phyloP scores from a whole-genome alignment of 2,888 invertebrate genomes.

The Eupithecia centaureata region DNA sequence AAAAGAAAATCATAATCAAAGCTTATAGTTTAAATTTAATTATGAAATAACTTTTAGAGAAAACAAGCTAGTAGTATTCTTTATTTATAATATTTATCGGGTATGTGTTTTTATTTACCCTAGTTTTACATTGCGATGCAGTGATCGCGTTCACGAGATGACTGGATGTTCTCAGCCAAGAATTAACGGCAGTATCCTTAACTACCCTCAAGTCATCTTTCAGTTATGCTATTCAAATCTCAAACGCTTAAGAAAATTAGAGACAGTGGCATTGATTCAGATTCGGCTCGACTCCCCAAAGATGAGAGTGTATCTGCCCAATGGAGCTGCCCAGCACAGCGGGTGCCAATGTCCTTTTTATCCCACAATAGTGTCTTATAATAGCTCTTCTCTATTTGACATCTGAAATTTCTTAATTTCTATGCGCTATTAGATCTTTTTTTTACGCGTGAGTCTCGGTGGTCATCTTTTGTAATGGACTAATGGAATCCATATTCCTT shows the following conservation, averaged over 20 bases:
- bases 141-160: no score
- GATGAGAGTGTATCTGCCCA: not conserved
- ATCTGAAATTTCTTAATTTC: constrained; percentile 12
- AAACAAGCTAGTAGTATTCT: no score
- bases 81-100: no score
- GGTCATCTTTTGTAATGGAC: not conserved
- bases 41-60: not conserved
- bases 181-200: no score
- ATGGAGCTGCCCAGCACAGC: not conserved
- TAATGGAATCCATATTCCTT: not conserved
- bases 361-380: not conserved
- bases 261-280: not conserved
- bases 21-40: no score
- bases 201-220: no score
- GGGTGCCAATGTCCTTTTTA: not conserved
- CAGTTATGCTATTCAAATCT: no score
- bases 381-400: constrained; percentile 6
- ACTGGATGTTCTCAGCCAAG: no score
- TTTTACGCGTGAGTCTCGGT: not conserved
- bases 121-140: no score
- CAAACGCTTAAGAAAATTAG: no score
- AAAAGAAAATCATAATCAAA: not conserved
- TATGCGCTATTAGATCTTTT: not conserved
- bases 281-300: not conserved
- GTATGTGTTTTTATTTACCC: no score